Percentiles rank a stretch among this genome's conserved stretches.
Evolutionary conservation across 2,113 vertebrate species (phyloP).

Genomic region (Charadrius vociferus): DNA sequence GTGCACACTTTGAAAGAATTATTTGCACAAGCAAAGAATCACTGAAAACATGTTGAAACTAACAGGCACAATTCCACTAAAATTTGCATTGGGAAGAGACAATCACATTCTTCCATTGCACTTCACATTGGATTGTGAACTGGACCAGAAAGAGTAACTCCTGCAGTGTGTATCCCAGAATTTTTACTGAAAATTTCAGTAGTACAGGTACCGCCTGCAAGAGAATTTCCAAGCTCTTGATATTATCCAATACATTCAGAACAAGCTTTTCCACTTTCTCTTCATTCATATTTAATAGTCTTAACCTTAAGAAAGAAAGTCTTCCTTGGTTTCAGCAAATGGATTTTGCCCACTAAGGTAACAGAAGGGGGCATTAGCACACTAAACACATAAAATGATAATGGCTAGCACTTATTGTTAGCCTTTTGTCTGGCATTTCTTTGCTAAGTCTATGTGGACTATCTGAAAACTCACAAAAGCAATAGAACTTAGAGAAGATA

Average conservation of each 20-base stretch:
- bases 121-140: background rate
- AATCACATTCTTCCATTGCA: background rate
- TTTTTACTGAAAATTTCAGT: background rate
- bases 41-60: background rate
- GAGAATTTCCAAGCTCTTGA: background rate
- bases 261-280: conserved; percentile 35
- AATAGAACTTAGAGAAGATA: background rate
- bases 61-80: background rate
- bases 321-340: background rate
- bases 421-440: background rate
- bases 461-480: background rate
- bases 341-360: background rate
- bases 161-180: background rate
- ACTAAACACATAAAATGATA: background rate
- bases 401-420: background rate
- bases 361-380: background rate
- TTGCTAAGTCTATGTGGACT: background rate
- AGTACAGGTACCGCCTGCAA: background rate
- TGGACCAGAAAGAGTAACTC: background rate
- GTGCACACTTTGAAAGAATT: background rate
- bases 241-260: background rate
- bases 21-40: background rate
- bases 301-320: background rate
- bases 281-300: conserved; percentile 25
- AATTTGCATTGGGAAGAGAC: background rate